These are phyloP conservation scores for Dicentrarchus labrax DNA, from an alignment of 2,113 vertebrate genomes.

Conservation along the genomic window DNA sequence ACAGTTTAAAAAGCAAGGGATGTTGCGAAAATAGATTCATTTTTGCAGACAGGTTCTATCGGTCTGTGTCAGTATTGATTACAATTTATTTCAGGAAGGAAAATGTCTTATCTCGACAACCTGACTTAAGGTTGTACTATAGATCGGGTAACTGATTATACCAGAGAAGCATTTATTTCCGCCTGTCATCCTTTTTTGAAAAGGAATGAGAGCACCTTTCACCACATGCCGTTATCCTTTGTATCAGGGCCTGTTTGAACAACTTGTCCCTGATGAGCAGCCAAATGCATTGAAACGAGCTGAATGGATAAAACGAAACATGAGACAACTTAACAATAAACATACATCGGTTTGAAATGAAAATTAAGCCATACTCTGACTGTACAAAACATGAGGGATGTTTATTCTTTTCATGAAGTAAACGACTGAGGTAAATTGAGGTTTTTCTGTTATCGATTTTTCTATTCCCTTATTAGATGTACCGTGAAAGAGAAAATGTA, in stretches of 20 bases:
- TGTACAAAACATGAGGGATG: background rate
- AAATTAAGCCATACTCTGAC: background rate
- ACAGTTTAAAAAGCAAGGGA: conserved; percentile 12
- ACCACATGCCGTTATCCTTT: conserved; percentile 38
- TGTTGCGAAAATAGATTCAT: background rate
- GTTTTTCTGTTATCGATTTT: background rate
- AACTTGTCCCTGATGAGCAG: conserved; percentile 29
- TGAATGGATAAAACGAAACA: conserved; percentile 23
- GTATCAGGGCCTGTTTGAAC: conserved; percentile 47
- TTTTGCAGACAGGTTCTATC: conserved; percentile 19
- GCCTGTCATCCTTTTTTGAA: conserved; percentile 33
- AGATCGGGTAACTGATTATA: conserved; percentile 44
- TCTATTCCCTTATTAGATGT: background rate
- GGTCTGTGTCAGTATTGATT: conserved; percentile 41
- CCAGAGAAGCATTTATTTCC: conserved; percentile 42
- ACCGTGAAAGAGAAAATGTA: background rate
- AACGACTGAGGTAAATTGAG: background rate
- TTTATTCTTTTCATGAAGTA: background rate
- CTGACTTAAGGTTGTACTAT: conserved; percentile 25
- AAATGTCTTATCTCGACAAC: conserved; percentile 36
- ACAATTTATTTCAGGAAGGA: conserved; percentile 45
- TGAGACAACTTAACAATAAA: background rate
- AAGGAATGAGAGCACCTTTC: conserved; percentile 27
- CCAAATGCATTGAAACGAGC: conserved; percentile 6
- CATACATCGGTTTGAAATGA: background rate